Evolutionary conservation across 2,888 invertebrate genomes (phyloP).

Genomic region (Spisula subtruncata): DNA sequence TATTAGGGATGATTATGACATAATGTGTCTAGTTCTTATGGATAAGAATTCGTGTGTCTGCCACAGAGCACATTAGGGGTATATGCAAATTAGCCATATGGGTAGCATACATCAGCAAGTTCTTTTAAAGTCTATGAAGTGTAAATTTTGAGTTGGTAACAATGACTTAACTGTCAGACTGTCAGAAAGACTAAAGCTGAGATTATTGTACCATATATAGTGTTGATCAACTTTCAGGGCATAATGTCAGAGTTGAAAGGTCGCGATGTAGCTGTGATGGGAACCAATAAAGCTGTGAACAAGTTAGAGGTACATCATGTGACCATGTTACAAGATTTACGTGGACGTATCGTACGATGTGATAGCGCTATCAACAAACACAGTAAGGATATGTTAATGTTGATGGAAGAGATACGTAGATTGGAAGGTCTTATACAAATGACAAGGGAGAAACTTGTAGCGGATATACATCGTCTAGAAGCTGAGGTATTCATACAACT

Average conservation of each 20-base stretch:
- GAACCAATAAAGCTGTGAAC: constrained; percentile 85
- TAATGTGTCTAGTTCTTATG: no score
- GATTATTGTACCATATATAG: constrained; percentile 21
- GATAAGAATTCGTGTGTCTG: no score
- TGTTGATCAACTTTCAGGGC: constrained; percentile 75
- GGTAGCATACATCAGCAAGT: no score
- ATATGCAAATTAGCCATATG: no score
- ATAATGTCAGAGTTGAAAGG: constrained; percentile 83
- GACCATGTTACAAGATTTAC: constrained; percentile 85
- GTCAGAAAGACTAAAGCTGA: no score
- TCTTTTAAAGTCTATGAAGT: no score
- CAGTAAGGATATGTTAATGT: constrained; percentile 80
- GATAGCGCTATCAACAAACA: constrained; percentile 85
- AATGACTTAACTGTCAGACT: no score
- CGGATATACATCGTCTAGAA: constrained; percentile 83
- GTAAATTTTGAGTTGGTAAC: no score
- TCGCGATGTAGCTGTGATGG: constrained; percentile 80
- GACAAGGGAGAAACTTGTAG: constrained; percentile 76
- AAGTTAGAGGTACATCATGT: constrained; percentile 87
- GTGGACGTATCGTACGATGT: constrained; percentile 86
- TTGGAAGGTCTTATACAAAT: constrained; percentile 80
- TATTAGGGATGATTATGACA: no score
- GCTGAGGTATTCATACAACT: constrained; percentile 77
- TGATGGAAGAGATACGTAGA: constrained; percentile 81
- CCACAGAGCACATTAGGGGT: no score